Evolutionary conservation across 2,888 invertebrate genomes (phyloP), one percentile per base, ranked within the genome.

Genomic region (Agonopterix arenella): DNA sequence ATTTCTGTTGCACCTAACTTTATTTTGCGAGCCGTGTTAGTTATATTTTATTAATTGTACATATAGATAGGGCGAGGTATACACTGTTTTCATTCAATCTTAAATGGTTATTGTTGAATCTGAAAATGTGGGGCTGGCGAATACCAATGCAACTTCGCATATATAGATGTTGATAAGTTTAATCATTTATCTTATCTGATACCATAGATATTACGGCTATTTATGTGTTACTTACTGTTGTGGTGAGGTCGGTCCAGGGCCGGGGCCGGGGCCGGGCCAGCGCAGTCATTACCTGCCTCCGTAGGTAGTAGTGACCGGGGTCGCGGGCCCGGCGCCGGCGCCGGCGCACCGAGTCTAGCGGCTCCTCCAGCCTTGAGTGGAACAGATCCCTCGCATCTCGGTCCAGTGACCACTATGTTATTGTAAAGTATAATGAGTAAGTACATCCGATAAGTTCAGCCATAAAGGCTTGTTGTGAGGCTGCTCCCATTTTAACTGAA

Each of bases 41-140:
- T 77, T 84, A 61, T 84, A 83, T 70, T 76, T 72, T 79, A 77
- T 76, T 69, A 75, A 79, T 77, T 86, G 86, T 86, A 86, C 72
- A 85, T 85, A 85, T 85, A 84, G 82, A 70, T 84, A 85, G 80
- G 77, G 73, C 73, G 81, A 83, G 80, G 80, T 80, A 73, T 73
- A 76, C 76, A 79, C 7, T n/a, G 74, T 77, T 80, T 76, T 76
- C 70, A 76, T 73, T 76, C 69, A 62, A 66, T 73, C 68, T 68
- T 71, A 71, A 40, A 77, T 71, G 76, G 74, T 79, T 81, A 76
- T 81, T 79, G 80, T 82, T 84, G 72, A 80, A 81, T 78, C 66
- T 76, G 67, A 73, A 72, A 66, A 73, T 66, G 72, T 73, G 70
- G 73, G 68, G 71, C 65, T 71, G 73, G 76, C 70, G 68, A 70